Evolutionary conservation across 2,888 invertebrate species (phyloP).

Genomic region (Drosophila subquinaria): DNA sequence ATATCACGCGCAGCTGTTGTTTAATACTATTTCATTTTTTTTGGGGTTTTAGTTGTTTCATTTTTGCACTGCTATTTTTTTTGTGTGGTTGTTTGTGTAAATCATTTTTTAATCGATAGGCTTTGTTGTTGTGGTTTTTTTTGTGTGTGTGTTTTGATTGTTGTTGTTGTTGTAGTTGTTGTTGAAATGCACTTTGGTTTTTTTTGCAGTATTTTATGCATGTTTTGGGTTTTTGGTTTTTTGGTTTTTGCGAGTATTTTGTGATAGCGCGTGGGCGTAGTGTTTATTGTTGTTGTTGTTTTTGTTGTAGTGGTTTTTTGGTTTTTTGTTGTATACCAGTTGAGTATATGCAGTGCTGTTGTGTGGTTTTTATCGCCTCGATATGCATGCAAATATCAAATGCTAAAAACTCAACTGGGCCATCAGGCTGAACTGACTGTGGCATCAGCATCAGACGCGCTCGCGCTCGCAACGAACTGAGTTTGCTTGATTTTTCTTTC

Average conservation of each 20-base stretch:
- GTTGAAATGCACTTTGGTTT: constrained; percentile 45
- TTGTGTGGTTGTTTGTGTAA: constrained; percentile 20
- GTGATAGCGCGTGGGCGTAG: constrained; percentile 51
- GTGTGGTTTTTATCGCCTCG: constrained; percentile 56
- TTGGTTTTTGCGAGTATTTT: constrained; percentile 16
- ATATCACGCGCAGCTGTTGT: constrained; percentile 27
- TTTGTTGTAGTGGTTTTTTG: constrained; percentile 15
- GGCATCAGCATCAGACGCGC: constrained; percentile 70
- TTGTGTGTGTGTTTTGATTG: constrained; percentile 21
- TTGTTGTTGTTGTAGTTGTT: constrained; percentile 37
- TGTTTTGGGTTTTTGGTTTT: constrained; percentile 44
- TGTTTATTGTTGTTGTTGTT: constrained; percentile 16
- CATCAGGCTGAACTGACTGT: constrained; percentile 52
- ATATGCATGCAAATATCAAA: constrained; percentile 74
- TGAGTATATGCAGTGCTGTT: constrained; percentile 57
- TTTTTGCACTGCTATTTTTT: constrained; percentile 37
- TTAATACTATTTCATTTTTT: constrained; percentile 4
- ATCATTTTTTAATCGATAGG: constrained; percentile 14
- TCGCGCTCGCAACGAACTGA: constrained; percentile 79
- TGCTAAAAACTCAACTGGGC: constrained; percentile 67
- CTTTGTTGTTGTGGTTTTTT: constrained; percentile 21
- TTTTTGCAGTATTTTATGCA: constrained; percentile 40
- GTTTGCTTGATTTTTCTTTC: constrained; percentile 72
- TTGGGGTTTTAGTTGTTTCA: neutral
- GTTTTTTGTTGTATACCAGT: constrained; percentile 44